Evolutionary conservation across 2,113 vertebrate genomes (phyloP).

Genomic region (Corynorhinus townsendii): DNA sequence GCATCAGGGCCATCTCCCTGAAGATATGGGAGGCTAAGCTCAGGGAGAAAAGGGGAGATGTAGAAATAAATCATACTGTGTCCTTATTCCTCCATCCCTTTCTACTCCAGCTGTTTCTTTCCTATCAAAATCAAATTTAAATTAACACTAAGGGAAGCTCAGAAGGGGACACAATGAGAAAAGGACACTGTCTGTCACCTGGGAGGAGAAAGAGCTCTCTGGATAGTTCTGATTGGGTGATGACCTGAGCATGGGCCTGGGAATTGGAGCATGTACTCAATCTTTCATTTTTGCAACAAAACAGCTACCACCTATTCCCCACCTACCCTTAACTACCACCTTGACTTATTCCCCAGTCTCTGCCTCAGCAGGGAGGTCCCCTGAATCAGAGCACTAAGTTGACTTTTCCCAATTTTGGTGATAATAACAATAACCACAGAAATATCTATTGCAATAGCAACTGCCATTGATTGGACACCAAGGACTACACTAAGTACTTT

Average conservation of each 20-base stretch:
- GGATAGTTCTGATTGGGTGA: background rate
- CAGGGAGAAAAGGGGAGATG: rapidly evolving
- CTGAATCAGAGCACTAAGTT: background rate
- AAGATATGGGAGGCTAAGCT: background rate
- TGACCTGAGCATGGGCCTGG: background rate
- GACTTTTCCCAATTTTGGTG: background rate
- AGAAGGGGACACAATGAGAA: background rate
- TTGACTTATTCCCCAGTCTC: background rate
- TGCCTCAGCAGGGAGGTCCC: background rate
- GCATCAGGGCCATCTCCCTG: background rate
- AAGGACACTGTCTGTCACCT: background rate
- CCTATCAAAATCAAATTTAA: background rate
- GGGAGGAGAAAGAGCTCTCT: background rate
- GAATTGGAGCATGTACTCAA: background rate
- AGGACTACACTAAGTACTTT: background rate
- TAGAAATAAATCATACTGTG: background rate
- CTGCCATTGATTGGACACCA: background rate
- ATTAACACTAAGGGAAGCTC: background rate
- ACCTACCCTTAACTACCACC: too few species aligned
- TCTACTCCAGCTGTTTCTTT: background rate
- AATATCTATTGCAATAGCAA: background rate
- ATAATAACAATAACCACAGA: background rate
- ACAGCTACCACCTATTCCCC: background rate
- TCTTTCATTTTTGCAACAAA: background rate
- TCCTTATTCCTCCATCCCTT: background rate